These are phyloP conservation scores for Apoda limacodes DNA, from an alignment of 2,888 invertebrate species.

Conservation along the genomic window DNA sequence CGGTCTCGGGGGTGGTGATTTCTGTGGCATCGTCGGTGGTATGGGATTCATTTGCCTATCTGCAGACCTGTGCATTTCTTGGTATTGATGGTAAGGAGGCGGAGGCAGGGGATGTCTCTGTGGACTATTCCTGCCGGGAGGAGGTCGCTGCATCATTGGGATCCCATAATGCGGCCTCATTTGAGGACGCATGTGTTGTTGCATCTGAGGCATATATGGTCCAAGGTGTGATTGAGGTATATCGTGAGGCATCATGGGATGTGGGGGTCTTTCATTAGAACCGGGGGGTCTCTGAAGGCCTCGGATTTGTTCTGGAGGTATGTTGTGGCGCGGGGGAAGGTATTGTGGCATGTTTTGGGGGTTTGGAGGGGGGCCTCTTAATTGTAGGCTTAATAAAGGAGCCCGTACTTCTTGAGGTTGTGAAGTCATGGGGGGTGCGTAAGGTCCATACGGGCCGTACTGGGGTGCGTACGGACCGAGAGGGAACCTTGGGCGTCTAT, in stretches of 20 bases:
- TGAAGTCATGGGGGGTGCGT: constrained; percentile 34
- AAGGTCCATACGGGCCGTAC: constrained; percentile 56
- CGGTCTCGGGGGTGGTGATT: constrained; percentile 8
- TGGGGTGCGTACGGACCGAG: constrained; percentile 63
- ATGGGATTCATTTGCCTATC: constrained; percentile 16
- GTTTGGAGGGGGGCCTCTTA: too few species aligned
- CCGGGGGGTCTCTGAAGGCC: constrained; percentile 13
- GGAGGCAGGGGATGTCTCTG: too few species aligned
- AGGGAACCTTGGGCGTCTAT: constrained; percentile 48
- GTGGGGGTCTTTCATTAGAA: constrained; percentile 11
- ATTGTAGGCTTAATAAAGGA: too few species aligned
- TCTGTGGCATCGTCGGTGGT: constrained; percentile 6
- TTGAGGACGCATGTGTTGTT: too few species aligned
- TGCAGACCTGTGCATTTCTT: constrained; percentile 26
- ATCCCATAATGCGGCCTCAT: constrained; percentile 19
- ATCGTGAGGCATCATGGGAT: constrained; percentile 10
- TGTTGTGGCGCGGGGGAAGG: constrained; percentile 10
- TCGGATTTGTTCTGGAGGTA: constrained; percentile 6
- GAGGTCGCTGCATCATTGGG: constrained; percentile 20
- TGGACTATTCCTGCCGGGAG: constrained; percentile 21
- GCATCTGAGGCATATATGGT: too few species aligned
- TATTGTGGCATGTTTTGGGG: constrained; percentile 16
- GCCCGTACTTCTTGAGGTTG: constrained; percentile 11
- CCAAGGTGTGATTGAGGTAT: too few species aligned
- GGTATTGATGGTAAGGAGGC: constrained; percentile 20